These are phyloP conservation scores for Leucopsar rothschildi DNA, from an alignment of 2,113 vertebrate species.

Conservation along the genomic window DNA sequence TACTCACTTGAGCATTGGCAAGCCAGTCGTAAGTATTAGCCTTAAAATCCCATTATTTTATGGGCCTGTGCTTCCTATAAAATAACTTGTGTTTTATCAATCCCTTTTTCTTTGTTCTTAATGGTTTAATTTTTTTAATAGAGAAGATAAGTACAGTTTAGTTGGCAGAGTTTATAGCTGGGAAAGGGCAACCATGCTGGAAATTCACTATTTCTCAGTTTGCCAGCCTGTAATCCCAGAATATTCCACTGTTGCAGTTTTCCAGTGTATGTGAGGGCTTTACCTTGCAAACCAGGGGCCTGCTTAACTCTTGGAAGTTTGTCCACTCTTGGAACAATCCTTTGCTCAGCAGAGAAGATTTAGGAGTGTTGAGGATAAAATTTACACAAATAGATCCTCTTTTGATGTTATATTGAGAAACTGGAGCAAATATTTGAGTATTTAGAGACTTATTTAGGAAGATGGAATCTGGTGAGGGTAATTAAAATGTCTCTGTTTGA, in stretches of 20 bases:
- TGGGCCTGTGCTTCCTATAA: neutral
- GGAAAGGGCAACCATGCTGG: neutral
- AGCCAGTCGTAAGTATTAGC: slow-evolving; percentile 75
- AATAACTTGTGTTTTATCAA: neutral
- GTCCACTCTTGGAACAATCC: neutral
- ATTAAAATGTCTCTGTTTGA: neutral
- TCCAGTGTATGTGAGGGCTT: neutral
- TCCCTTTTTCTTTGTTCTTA: neutral
- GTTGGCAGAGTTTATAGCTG: neutral
- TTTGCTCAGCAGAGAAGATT: neutral
- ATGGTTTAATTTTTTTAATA: neutral
- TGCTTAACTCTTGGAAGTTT: neutral
- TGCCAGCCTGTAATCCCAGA: neutral
- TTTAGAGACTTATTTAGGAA: neutral
- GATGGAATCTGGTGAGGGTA: neutral
- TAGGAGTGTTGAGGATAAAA: neutral
- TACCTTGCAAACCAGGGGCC: neutral
- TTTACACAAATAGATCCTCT: neutral
- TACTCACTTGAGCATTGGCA: slow-evolving; percentile 67
- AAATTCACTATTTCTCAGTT: neutral
- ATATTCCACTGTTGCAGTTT: neutral
- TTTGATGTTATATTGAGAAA: neutral
- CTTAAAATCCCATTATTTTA: neutral
- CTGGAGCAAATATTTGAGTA: slow-evolving; percentile 9
- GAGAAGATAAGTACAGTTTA: neutral